phyloP scores from a whole-genome alignment of 2,113 vertebrate species.

The Alligator mississippiensis region DNA sequence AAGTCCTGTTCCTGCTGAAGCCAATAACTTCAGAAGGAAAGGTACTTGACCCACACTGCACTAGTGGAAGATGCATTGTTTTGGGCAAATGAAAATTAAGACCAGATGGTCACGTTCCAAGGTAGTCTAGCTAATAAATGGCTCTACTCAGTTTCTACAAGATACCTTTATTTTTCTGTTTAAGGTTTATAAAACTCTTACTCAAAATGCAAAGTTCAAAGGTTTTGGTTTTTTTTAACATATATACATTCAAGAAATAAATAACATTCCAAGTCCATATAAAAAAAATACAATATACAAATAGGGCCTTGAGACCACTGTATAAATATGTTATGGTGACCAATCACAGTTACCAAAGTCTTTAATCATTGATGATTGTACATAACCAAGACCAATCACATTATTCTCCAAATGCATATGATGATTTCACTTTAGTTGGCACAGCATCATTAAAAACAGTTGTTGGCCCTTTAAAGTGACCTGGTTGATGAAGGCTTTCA shows the following conservation, averaged over 20 bases:
- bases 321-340: slow-evolving; percentile 44
- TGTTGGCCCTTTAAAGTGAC: neutral
- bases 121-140: neutral
- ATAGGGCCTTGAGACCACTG: slow-evolving; percentile 63
- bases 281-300: slow-evolving; percentile 81
- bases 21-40: neutral
- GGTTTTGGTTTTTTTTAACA: slow-evolving; percentile 53
- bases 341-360: slow-evolving; percentile 47
- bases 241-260: slow-evolving; percentile 82
- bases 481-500: neutral
- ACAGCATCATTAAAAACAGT: slow-evolving; percentile 25
- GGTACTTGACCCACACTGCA: accelerated
- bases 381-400: neutral
- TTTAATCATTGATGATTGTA: slow-evolving; percentile 31
- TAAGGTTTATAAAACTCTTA: slow-evolving; percentile 62
- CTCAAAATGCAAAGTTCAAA: neutral
- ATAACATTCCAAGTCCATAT: slow-evolving; percentile 72
- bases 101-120: neutral
- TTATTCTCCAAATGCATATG: neutral
- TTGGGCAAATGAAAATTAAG: neutral
- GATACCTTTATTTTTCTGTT: slow-evolving; percentile 63
- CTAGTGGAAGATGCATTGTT: neutral
- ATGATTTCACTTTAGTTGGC: slow-evolving; percentile 62
- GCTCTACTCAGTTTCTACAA: neutral
- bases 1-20: neutral